A percentile compares a stretch with the other conserved stretches of the same genome.
Conservation (phyloP, 2,797 vertebrate species). For the Streptopelia turtur region DNA sequence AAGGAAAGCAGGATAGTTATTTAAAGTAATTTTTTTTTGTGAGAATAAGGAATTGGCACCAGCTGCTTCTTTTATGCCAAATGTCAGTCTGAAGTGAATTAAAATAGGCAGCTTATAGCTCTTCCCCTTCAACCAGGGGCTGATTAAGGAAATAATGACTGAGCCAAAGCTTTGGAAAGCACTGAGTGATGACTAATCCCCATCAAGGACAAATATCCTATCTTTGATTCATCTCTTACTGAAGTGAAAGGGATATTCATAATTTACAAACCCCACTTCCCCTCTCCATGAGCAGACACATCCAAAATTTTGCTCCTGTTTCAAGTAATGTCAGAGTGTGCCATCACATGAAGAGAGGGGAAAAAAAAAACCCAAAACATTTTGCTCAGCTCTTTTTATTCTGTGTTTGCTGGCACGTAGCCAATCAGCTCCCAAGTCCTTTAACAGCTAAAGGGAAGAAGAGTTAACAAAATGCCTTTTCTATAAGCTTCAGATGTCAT, state of each 20-base stretch:
- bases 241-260: constrained; percentile 17
- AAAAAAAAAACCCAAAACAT: background rate
- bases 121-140: constrained; percentile 42
- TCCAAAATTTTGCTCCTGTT: background rate
- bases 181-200: constrained; percentile 38
- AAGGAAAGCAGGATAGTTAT: constrained; percentile 64
- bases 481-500: background rate
- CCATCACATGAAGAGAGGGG: background rate
- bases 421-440: background rate
- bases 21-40: constrained; percentile 45
- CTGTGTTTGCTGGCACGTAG: background rate
- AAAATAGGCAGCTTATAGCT: constrained; percentile 53
- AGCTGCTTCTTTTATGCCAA: constrained; percentile 61
- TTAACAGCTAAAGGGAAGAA: background rate
- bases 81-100: constrained; percentile 14
- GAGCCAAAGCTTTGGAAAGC: constrained; percentile 15
- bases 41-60: constrained; percentile 57
- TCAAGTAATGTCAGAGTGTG: background rate
- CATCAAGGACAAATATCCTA: constrained; percentile 27
- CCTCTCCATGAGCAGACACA: background rate
- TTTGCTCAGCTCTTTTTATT: background rate
- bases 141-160: constrained; percentile 52
- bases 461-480: background rate
- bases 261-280: constrained; percentile 4
- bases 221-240: constrained; percentile 44